These are phyloP conservation scores for Folsomia candida DNA, from an alignment of 2,888 invertebrate species.

Conservation along the genomic window DNA sequence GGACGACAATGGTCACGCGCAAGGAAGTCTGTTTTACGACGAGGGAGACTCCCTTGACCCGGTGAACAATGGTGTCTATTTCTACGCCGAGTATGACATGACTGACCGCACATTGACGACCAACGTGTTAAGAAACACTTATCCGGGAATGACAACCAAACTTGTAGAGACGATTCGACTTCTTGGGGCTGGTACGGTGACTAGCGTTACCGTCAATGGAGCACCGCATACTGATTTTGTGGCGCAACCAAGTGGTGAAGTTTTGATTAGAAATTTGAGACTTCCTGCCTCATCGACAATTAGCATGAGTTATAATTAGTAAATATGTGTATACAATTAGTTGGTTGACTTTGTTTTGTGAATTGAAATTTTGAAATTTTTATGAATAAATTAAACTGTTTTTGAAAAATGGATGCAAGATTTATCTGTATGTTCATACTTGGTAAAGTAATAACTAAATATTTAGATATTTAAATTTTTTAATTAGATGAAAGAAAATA, in stretches of 20 bases:
- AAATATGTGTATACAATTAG: too few relatives aligned
- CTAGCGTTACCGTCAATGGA: conserved; percentile 36
- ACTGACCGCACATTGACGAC: conserved; percentile 18
- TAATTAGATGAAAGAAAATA: too few relatives aligned
- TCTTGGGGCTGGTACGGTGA: conserved; percentile 33
- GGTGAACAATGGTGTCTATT: conserved; percentile 40
- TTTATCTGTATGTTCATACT: too few relatives aligned
- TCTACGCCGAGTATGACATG: conserved; percentile 28
- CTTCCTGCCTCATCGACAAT: too few relatives aligned
- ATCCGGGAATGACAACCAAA: conserved; percentile 33
- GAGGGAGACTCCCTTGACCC: conserved; percentile 67
- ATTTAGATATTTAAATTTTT: too few relatives aligned
- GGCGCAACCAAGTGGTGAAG: conserved; percentile 37
- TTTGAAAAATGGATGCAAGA: too few relatives aligned
- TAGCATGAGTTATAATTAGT: too few relatives aligned
- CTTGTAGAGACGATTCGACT: conserved; percentile 34
- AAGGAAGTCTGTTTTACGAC: conserved; percentile 74
- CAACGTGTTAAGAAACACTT: conserved; percentile 33
- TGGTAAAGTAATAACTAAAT: too few relatives aligned
- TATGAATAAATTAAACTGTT: too few relatives aligned
- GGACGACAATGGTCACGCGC: conserved; percentile 59
- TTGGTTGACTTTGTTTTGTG: too few relatives aligned
- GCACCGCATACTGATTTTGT: conserved; percentile 24
- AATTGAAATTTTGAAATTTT: too few relatives aligned
- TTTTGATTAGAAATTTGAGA: conserved; percentile 27